A percentile compares a stretch with the other conserved stretches of the same genome.
Evolutionary conservation across 2,888 invertebrate genomes (phyloP).

Genomic region (Zeuzera pyrina): DNA sequence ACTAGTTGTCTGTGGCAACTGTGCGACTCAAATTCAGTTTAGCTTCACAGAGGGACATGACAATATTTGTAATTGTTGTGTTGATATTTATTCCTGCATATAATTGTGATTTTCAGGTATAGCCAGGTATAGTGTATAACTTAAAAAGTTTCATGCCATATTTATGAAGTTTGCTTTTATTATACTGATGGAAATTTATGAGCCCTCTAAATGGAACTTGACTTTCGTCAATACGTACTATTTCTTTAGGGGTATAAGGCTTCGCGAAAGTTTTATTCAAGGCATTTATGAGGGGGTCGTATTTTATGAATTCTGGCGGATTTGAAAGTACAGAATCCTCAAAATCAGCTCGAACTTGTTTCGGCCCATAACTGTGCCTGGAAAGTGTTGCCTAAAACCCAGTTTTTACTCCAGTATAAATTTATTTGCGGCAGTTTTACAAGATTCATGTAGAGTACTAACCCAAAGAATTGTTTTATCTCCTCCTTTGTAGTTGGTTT

Average conservation of each 20-base stretch:
- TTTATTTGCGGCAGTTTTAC: background rate
- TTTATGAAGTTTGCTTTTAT: conserved; percentile 12
- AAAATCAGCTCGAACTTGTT: conserved; percentile 1
- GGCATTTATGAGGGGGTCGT: background rate
- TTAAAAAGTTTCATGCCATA: conserved; percentile 18
- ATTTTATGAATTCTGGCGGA: conserved; percentile 1
- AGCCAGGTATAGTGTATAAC: conserved; percentile 17
- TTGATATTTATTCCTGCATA: conserved; percentile 11
- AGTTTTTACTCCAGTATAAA: background rate
- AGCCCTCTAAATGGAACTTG: conserved; percentile 8
- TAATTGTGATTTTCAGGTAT: conserved; percentile 22
- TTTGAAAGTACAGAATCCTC: background rate
- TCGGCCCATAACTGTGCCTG: conserved; percentile 1
- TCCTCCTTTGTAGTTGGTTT: background rate
- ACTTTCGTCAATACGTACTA: conserved; percentile 3
- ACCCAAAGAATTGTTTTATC: background rate
- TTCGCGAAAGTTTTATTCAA: background rate
- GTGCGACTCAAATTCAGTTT: conserved; percentile 17
- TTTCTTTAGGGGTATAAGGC: conserved; percentile 1
- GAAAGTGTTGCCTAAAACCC: conserved; percentile 2
- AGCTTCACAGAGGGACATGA: conserved; percentile 11
- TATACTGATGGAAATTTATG: conserved; percentile 13
- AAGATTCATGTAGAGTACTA: background rate
- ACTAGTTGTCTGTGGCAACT: conserved; percentile 18
- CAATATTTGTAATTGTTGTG: conserved; percentile 10